Percentiles rank a stretch among this genome's conserved stretches.
Conservation (phyloP, 2,113 vertebrate genomes). For the Paracanthobrama guichenoti region DNA sequence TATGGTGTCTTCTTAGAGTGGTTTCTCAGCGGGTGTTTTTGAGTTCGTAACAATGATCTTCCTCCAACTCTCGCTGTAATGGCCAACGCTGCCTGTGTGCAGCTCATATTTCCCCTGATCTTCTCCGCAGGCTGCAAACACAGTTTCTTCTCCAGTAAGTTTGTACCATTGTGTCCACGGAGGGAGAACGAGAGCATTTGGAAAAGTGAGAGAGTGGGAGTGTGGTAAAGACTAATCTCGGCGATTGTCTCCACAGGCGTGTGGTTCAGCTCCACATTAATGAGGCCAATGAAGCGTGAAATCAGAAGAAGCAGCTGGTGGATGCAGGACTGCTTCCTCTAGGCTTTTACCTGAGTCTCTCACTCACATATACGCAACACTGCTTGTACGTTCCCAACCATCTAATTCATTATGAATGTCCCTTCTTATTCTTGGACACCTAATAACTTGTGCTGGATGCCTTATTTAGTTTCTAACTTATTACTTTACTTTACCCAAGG, state of each 20-base stretch:
- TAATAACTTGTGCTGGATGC: not conserved
- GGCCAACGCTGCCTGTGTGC: not conserved
- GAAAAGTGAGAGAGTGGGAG: not conserved
- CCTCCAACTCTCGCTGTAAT: slow-evolving; percentile 2
- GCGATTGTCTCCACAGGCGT: slow-evolving; percentile 32
- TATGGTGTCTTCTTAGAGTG: not conserved
- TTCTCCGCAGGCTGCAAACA: not conserved
- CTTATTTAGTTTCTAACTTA: slow-evolving; percentile 21
- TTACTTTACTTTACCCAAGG: slow-evolving; percentile 23
- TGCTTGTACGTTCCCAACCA: not conserved
- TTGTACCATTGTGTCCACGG: not conserved
- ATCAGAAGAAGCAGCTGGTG: slow-evolving; percentile 44
- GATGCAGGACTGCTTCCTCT: slow-evolving; percentile 16
- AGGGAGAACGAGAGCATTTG: not conserved
- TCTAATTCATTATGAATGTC: slow-evolving; percentile 34
- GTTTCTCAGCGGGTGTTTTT: not conserved
- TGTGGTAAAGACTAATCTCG: slow-evolving; percentile 23
- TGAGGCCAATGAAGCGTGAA: slow-evolving; percentile 46
- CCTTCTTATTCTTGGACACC: slow-evolving; percentile 15
- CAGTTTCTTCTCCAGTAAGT: not conserved
- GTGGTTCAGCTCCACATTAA: slow-evolving; percentile 44
- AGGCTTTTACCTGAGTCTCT: slow-evolving; percentile 22
- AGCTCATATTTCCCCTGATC: slow-evolving; percentile 15
- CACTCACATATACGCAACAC: not conserved
- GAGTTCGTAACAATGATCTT: slow-evolving; percentile 6